Percentiles rank a stretch among this genome's conserved stretches.
phyloP scores from a whole-genome alignment of 2,797 vertebrate genomes.

The Iguana delicatissima region DNA sequence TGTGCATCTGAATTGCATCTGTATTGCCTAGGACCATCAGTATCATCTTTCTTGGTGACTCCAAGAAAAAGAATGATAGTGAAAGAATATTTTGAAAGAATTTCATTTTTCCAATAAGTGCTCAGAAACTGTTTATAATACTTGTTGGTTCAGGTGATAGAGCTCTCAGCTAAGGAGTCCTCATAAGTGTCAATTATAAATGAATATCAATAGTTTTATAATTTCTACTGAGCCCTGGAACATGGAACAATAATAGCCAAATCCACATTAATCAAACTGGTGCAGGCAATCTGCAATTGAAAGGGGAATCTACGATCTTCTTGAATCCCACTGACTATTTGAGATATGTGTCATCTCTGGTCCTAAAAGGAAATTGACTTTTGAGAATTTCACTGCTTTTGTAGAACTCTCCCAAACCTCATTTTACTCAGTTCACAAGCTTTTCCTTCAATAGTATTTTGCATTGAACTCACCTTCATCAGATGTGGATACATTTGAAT shows the following conservation, averaged over 20 bases:
- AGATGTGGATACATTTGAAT: slow-evolving; percentile 8
- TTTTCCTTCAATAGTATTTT: slow-evolving; percentile 22
- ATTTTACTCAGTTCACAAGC: not conserved
- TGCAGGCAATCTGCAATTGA: not conserved
- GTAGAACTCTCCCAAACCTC: not conserved
- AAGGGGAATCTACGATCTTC: not conserved
- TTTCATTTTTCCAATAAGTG: not conserved
- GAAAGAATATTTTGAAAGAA: not conserved
- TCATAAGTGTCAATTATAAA: not conserved
- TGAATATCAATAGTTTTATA: not conserved
- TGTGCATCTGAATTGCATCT: not conserved
- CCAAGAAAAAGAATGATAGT: not conserved
- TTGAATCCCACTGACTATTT: not conserved
- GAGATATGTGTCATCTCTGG: not conserved
- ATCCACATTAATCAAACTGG: too few species aligned
- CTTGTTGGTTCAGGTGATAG: not conserved
- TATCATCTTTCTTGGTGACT: too few species aligned
- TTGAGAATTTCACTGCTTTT: not conserved
- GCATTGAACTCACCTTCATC: not conserved
- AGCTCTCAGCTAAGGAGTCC: not conserved
- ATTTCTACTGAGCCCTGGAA: not conserved
- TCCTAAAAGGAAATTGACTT: not conserved
- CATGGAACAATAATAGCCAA: not conserved
- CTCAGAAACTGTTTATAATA: not conserved
- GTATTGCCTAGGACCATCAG: not conserved